Base-by-base conservation (phyloP, 1,140 invertebrate genomes). In the Carcinoscorpius rotundicauda region DNA sequence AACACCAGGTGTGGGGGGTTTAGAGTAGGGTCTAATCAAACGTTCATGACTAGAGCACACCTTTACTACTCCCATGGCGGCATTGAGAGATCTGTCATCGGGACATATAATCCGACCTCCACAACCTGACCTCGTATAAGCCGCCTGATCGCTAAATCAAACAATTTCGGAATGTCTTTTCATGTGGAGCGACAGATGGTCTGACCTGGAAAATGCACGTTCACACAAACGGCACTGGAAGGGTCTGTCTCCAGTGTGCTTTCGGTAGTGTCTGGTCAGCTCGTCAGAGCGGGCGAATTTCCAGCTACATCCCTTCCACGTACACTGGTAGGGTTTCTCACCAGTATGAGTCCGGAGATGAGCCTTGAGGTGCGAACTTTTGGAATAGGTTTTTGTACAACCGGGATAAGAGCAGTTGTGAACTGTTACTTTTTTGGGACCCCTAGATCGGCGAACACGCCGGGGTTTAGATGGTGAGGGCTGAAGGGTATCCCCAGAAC, bases 341-440 rank as follows among this genome's bases (percentile, higher is more conserved):
- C 84, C 82, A 66, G 83, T 85, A 70, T 86, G 83, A 53, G 83
- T 82, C 58, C 82, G 70, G 53, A 83, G 73, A 73, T 87, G 85
- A 4, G 84, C 82, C 70, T 86, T 84, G 60, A 87, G 76, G 75
- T 87, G 86, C 3, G 85, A 87, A 65, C 82, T 85, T 73, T 87
- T 87, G 5, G 82, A 84, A 75, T 86, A 87, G 4, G 81, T 84
- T 75, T 87, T 87, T 51, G 74, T 77, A 74, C 86, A 88, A 11
- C 83, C 83, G 0, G 80, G 79, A 72, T 85, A 78, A 3, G 81
- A 77, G 70, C 85, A 87, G 3, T 80, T 81, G 76, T 86, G 84
- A 48, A 77, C 79, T 5, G 81, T 70, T 62, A 70, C 75, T 5
- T 77, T 75, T 68, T 79, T 80, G n/a, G 76, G 76, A 9, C 77